Base-by-base conservation (phyloP, 1,140 invertebrate genomes). In the Aricia agestis region DNA sequence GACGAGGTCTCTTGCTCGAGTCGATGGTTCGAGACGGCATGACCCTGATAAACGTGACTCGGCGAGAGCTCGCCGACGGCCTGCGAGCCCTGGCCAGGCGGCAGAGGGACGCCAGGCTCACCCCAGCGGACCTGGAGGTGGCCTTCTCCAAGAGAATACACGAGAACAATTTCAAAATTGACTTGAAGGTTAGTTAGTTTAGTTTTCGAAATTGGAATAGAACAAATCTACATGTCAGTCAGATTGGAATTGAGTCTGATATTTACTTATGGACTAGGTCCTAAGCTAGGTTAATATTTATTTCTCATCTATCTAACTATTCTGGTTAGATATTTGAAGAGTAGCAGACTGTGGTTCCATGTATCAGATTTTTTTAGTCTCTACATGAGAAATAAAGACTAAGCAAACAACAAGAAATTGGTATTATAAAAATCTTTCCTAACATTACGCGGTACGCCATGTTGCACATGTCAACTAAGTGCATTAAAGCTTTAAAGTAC, bases 31-130 rank as follows among this genome's bases (percentile, higher is more conserved):
- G 92, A 66, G 89, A 90, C 76, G 86, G 93, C 7, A 88, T 93
- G 76, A 83, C 83, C 3, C 77, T 93, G 18, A 84, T 91, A 18
- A 94, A 94, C 77, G 86, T 86, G 31, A 94, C 93, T 63, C 85
- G 92, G 66, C 84, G 90, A 13, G 93, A 94, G 77, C 78, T 93
- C 5, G 92, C 93, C 67, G 93, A 94, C 69, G 92, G 93, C 10
- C 78, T 94, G 7, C 81, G 93, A 36, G 78, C 92, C n/a, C 77
- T 93, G 15, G 92, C 84, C 2, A 80, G 86, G 45, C 72, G 87
- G 25, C 87, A 90, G 66, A 71, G 86, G 2, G 87, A 89, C 69
- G 78, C 86, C 4, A 76, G 87, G 6, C 74, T 86, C 6, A 79
- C 78, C 57, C 81, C 84, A 15, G 78, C 73, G 1, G 86, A 90